Evolutionary conservation across 2,888 invertebrate genomes (phyloP), one percentile per base, ranked within the genome.

Genomic region (Camponotus fellah): DNA sequence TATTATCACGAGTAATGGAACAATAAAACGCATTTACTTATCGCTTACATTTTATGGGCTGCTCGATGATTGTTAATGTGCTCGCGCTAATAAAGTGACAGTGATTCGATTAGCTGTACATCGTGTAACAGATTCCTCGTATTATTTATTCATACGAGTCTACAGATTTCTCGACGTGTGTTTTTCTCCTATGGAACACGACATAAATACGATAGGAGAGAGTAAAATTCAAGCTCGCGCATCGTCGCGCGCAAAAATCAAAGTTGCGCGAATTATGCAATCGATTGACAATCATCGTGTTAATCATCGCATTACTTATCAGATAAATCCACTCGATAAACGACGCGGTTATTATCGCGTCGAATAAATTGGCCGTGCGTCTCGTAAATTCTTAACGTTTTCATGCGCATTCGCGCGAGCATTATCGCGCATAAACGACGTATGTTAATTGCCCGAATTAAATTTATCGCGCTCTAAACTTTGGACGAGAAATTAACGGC

Each of bases 281-380:
- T 32, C 32, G 56, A 77, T 66, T 66, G 40, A 66, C 43, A 56
- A 66, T 66, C 56, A 40, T 53, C 49, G 32, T 40, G 66, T 58
- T 77, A 77, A 77, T 37, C 21, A 56, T 65, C 60, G 32, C 43
- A 26, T 32, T 64, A 65, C 17, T 62, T 62, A 46, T 32, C 60
- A 9, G 75, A 64, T 46, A 74, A 53, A n/a, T 53, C 12, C 62
- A 32, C 43, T 62, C 60, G 60, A 74, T 62, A 60, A 46, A 56
- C 65, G 56, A 43, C 34, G 3, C 46, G 21, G 14, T 12, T 76
- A 26, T 84, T 87, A 87, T 87, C 87, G 40, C 43, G 14, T 53
- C n/a, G 53, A 71, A 71, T 53, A 69, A 74, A 74, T 62, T 32
- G 74, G 32, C 60, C 40, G 43, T 32, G 65, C 65, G 37, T 66